Conservation (phyloP, 2,797 vertebrate genomes). For the Tokudaia muenninki region DNA sequence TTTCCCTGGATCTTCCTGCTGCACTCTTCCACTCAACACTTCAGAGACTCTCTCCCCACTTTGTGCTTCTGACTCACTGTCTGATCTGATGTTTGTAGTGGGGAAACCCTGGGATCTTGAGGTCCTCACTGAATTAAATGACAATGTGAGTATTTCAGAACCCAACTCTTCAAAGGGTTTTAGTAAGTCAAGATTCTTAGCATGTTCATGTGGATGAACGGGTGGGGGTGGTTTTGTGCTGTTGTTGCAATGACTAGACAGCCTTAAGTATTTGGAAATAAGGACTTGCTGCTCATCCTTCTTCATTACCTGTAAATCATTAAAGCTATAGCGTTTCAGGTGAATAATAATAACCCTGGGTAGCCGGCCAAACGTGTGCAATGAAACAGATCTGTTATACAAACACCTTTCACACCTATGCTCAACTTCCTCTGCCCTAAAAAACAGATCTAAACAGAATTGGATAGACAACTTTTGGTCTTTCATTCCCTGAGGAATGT, state of each 20-base stretch:
- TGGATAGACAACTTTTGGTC: constrained; percentile 43
- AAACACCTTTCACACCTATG: constrained; percentile 71
- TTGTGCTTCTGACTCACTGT: constrained; percentile 92
- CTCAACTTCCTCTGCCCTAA: constrained; percentile 65
- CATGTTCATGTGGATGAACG: neutral
- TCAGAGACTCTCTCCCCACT: constrained; percentile 89
- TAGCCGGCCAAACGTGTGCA: constrained; percentile 53
- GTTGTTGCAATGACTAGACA: constrained; percentile 63
- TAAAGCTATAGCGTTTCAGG: constrained; percentile 70
- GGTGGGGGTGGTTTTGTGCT: constrained; percentile 49
- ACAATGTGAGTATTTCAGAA: neutral
- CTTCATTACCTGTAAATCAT: neutral
- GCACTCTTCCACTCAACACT: constrained; percentile 82
- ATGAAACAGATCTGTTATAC: neutral
- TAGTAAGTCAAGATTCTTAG: neutral
- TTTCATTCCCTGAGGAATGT: constrained; percentile 3
- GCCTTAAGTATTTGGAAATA: constrained; percentile 52
- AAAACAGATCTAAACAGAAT: constrained; percentile 64
- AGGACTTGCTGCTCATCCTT: constrained; percentile 57
- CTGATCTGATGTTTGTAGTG: constrained; percentile 88
- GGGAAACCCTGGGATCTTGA: constrained; percentile 87
- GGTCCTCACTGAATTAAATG: constrained; percentile 80
- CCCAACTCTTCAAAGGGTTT: neutral
- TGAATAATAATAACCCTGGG: constrained; percentile 77
- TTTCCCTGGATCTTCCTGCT: constrained; percentile 88